Base-by-base conservation (phyloP, 2,888 invertebrate genomes). In the Cryptosula pallasiana region DNA sequence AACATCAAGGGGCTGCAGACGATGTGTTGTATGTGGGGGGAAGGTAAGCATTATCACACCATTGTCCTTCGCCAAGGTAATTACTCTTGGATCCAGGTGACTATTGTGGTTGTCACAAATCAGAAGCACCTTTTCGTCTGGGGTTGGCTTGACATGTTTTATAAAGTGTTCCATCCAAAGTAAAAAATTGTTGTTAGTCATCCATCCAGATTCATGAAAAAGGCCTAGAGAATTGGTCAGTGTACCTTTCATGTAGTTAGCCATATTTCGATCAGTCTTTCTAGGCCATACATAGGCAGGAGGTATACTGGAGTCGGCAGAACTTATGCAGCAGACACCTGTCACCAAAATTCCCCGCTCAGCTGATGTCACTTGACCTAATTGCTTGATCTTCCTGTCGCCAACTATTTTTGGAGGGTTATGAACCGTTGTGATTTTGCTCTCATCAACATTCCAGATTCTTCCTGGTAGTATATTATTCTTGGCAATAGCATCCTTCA, bases 1-100 rank as follows among this genome's bases (percentile, higher is more conserved):
- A 13, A 82, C 79, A 76, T 86, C 83, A 20, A 85, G 77, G 13
- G 84, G 85, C 78, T 86, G 86, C 70, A 86, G 72, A 75, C 83
- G 83, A 71, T 81, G 83, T 5, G 82, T 79, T 72, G 82, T 81
- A 76, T 86, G 84, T n/a, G 82, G 84, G 35, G 81, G 83, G 57
- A 84, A 78, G 3, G 84, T 82, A 54, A 85, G 76, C 70, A 85
- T 74, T 63, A 80, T 77, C 35, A 86, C 80, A 20, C 84, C 82
- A 76, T 79, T 77, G 36, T 79, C 79, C 76, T 81, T 75, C 78
- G 81, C 76, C 75, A 75, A 76, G 79, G 79, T 73, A 76, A 85
- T 69, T 9, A 72, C 73, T 13, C 75, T 73, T 35, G 77, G 74
- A 35, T 74, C 71, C 5, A 80, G 72, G 73, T 81, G 81, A 5